Evolutionary conservation across 2,888 invertebrate species (phyloP), one percentile per base, ranked within the genome.

Genomic region (Papilio protenor): DNA sequence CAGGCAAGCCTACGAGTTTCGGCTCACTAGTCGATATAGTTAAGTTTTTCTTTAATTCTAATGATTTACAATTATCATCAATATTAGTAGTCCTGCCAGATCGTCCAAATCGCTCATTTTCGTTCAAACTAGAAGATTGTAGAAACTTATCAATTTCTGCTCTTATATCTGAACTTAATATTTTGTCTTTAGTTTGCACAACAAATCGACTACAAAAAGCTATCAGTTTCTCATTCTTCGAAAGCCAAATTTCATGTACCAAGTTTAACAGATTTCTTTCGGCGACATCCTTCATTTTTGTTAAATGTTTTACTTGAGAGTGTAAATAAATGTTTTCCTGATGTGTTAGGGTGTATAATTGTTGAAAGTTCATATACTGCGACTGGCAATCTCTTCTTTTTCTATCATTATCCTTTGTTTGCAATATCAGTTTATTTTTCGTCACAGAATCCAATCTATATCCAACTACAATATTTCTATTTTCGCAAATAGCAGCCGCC

Each of bases 291-390:
- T 91, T 94, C 77, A 92, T 90, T 79, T 85, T 84, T 2, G 81
- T 83, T 0, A 94, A 77, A 84, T 90, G 91, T 73, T 84, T 85
- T 55, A 94, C 73, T 3, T 90, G 87, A 47, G 84, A 84, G 82
- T 91, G 92, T 27, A 94, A 81, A 82, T 88, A 91, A 64, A 84
- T 80, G 82, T 94, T 94, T 86, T 94, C 94, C 84, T 92, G 91
- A 47, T 91, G 87, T 2, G 92, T 90, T 1, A 88, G 82, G 45
- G 90, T 80, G 84, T 93, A 93, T 45, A 93, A 83, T 80, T 93
- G 90, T 83, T 93, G 92, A 78, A 92, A 93, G 82, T 85, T 90
- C 2, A 89, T 82, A 77, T 89, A 92, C 81, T 81, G 87, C 0
- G 88, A 87, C 80, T 88, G 86, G 66, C 88, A 90, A 81, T 92